Conservation (phyloP, 2,888 invertebrate genomes). For the Silvanus unidentatus region DNA sequence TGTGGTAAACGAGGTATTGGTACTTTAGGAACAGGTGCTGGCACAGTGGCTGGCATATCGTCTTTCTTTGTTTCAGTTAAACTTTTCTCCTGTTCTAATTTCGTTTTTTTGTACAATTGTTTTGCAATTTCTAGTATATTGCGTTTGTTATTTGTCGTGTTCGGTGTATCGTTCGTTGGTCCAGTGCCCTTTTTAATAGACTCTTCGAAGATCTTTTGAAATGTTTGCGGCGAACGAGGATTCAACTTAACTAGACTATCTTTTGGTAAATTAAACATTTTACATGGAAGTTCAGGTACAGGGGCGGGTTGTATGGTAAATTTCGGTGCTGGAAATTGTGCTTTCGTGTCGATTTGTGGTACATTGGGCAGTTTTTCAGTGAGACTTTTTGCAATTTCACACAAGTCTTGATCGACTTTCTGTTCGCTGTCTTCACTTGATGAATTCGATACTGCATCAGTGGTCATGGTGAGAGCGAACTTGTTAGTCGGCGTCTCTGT, state of each 20-base stretch:
- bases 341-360: slow-evolving; percentile 28
- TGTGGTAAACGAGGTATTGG: slow-evolving; percentile 34
- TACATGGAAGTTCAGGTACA: slow-evolving; percentile 29
- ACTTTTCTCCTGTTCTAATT: slow-evolving; percentile 29
- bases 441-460: slow-evolving; percentile 11
- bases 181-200: slow-evolving; percentile 23
- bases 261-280: slow-evolving; percentile 18
- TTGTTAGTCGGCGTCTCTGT: neutral
- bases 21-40: slow-evolving; percentile 26
- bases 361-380: slow-evolving; percentile 31
- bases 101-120: slow-evolving; percentile 40
- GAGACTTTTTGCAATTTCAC: slow-evolving; percentile 30
- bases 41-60: slow-evolving; percentile 7
- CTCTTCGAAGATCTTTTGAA: slow-evolving; percentile 47
- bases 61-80: slow-evolving; percentile 15
- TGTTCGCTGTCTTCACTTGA: slow-evolving; percentile 26
- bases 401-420: slow-evolving; percentile 30
- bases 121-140: slow-evolving; percentile 41
- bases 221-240: slow-evolving; percentile 32
- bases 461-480: too few species aligned
- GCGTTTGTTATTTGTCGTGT: slow-evolving; percentile 24
- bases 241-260: slow-evolving; percentile 20
- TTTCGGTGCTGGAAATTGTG: slow-evolving; percentile 22
- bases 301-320: slow-evolving; percentile 24
- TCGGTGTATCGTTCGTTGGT: neutral